These are phyloP conservation scores for Helicolenus hilgendorfi DNA, from an alignment of 2,797 vertebrate genomes.

Conservation along the genomic window DNA sequence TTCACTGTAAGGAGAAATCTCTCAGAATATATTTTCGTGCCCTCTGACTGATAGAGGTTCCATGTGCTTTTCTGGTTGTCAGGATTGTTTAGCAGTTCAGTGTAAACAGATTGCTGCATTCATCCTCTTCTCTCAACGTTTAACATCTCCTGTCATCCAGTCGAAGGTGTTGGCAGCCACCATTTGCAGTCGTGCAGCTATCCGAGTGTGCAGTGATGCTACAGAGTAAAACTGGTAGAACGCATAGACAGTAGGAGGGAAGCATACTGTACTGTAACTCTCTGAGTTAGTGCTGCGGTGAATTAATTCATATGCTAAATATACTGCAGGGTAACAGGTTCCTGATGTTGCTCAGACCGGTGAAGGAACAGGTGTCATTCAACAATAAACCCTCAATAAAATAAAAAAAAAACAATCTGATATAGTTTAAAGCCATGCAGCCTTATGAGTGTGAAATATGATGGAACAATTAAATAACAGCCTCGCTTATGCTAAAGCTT, in stretches of 20 bases:
- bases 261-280: not conserved
- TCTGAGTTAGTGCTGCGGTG: not conserved
- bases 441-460: slow-evolving; percentile 15
- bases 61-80: slow-evolving; percentile 51
- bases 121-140: slow-evolving; percentile 33
- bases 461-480: slow-evolving; percentile 17
- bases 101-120: slow-evolving; percentile 39
- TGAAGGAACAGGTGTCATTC: not conserved
- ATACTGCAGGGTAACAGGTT: not conserved
- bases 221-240: not conserved
- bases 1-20: slow-evolving; percentile 14
- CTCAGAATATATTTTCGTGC: slow-evolving; percentile 3
- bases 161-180: slow-evolving; percentile 32
- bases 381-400: not conserved
- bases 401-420: not conserved
- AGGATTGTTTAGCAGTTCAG: slow-evolving; percentile 44
- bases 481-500: slow-evolving; percentile 15
- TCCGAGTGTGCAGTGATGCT: slow-evolving; percentile 7
- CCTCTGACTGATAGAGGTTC: slow-evolving; percentile 18
- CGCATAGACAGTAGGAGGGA: not conserved
- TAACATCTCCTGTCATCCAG: slow-evolving; percentile 53
- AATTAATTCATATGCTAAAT: not conserved
- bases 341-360: not conserved
- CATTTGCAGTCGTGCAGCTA: slow-evolving; percentile 25
- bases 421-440: not conserved